Percentiles rank a stretch among this genome's conserved stretches.
These are phyloP conservation scores for Mellilla xanthometata DNA, from an alignment of 2,888 invertebrate genomes.

Conservation along the genomic window DNA sequence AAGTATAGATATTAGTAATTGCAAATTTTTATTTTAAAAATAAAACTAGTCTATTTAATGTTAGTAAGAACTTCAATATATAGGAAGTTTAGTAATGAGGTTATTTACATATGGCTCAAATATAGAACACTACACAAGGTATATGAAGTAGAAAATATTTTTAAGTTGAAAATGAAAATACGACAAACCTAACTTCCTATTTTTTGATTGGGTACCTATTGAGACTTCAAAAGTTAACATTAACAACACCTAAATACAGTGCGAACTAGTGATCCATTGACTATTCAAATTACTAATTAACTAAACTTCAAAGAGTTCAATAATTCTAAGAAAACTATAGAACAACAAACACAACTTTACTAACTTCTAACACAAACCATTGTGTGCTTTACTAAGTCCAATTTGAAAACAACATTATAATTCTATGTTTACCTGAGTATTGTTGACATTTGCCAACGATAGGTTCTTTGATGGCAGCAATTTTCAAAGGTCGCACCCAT, in stretches of 20 bases:
- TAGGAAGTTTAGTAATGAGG: too few relatives aligned
- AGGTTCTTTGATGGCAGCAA: constrained; percentile 24
- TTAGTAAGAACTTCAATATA: too few relatives aligned
- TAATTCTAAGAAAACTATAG: not conserved
- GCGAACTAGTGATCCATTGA: not conserved
- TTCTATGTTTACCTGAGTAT: constrained; percentile 36
- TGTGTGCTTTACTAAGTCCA: not conserved
- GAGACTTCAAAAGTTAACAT: too few relatives aligned
- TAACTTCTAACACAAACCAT: not conserved
- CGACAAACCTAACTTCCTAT: too few relatives aligned
- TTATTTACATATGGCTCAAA: too few relatives aligned
- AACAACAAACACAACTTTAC: not conserved
- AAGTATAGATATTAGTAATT: too few relatives aligned
- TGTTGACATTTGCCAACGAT: constrained; percentile 34
- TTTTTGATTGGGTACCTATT: too few relatives aligned
- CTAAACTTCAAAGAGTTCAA: not conserved
- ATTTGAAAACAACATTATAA: constrained; percentile 19
- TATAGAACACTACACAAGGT: too few relatives aligned
- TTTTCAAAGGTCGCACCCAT: constrained; percentile 34
- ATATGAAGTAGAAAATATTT: too few relatives aligned
- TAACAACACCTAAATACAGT: not conserved
- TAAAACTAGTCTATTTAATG: too few relatives aligned
- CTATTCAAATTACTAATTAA: not conserved
- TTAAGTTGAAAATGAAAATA: too few relatives aligned
- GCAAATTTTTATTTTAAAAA: too few relatives aligned